Conservation (phyloP, 2,888 invertebrate species). For the Stomorhina lunata region DNA sequence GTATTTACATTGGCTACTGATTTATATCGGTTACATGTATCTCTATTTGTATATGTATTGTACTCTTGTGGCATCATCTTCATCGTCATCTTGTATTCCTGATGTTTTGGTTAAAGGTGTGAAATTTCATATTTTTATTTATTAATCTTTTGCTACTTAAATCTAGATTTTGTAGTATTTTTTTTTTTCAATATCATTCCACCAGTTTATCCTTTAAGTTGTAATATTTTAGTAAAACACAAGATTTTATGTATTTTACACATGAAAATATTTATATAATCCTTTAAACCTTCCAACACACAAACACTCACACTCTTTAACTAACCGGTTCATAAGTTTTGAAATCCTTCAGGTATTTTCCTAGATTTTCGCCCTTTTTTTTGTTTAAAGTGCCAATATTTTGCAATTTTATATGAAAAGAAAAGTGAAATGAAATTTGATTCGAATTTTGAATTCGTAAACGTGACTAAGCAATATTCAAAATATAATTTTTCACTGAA, state of each 20-base stretch:
- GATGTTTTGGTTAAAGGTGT: constrained; percentile 56
- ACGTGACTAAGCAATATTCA: constrained; percentile 22
- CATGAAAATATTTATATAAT: not conserved
- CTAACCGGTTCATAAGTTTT: not conserved
- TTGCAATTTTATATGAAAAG: constrained; percentile 18
- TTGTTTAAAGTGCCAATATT: constrained; percentile 4
- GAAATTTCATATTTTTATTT: constrained; percentile 65
- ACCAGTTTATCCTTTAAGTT: constrained; percentile 24
- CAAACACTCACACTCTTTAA: not conserved
- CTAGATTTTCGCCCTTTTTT: no score
- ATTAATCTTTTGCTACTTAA: constrained; percentile 57
- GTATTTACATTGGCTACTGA: constrained; percentile 39
- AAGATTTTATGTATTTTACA: not conserved
- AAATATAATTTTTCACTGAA: not conserved
- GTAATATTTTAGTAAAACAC: constrained; percentile 2
- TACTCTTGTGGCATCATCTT: constrained; percentile 27
- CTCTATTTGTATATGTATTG: no score
- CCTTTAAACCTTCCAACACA: not conserved
- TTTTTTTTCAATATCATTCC: not conserved
- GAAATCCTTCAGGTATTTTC: not conserved
- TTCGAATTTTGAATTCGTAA: no score
- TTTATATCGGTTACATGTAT: constrained; percentile 20
- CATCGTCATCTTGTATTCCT: not conserved
- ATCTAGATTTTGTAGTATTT: not conserved
- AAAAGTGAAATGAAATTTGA: constrained; percentile 21